Evolutionary conservation across 1,140 invertebrate genomes (phyloP), one percentile per base, ranked within the genome.

Genomic region (Paraescarpia echinospica): DNA sequence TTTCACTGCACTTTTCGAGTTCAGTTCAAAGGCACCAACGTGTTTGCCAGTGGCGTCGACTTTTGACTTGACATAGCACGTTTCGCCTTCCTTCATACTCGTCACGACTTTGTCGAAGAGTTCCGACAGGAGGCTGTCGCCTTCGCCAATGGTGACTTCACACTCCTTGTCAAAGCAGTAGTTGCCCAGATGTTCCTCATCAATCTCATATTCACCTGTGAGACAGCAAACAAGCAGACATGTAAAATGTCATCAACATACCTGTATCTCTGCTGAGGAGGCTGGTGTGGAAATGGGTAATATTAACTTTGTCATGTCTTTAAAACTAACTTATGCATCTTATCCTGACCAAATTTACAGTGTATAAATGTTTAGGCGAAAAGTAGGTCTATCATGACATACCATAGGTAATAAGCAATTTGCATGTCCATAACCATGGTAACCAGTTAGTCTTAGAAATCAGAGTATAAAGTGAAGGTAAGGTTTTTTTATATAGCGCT

Each of bases 11-110:
- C 33, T 35, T 9, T 93, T 93, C 14, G 34, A 34, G 33, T 93
- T 91, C 90, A 91, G 33, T 35, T 91, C 89, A 35, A 89, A 59
- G 27, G 93, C 92, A 14, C 33, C 89, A 22, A 93, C 41, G 88
- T 89, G 89, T 35, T 92, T 48, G 4, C 88, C 92, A n/a, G 92
- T 90, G 14, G 41, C 92, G 31, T 89, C 91, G 41, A 89, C 91
- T 89, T 93, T 92, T 91, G 31, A 92, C 51, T 92, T 93, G 35
- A 94, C 48, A 34, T 94, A 94, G 77, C 92, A 77, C 12, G 89
- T 93, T 92, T 95, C 94, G 1, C 93, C 91, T 34, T 92, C 27
- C 90, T 94, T 94, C 94, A 94, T 94, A 5, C 91, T 92, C 41
- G 89, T 35, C n/a, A 94, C 33, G 90, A 92, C 92, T 89, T 91